Conservation (phyloP, 2,888 invertebrate species). For the Cheiracanthium punctorium region DNA sequence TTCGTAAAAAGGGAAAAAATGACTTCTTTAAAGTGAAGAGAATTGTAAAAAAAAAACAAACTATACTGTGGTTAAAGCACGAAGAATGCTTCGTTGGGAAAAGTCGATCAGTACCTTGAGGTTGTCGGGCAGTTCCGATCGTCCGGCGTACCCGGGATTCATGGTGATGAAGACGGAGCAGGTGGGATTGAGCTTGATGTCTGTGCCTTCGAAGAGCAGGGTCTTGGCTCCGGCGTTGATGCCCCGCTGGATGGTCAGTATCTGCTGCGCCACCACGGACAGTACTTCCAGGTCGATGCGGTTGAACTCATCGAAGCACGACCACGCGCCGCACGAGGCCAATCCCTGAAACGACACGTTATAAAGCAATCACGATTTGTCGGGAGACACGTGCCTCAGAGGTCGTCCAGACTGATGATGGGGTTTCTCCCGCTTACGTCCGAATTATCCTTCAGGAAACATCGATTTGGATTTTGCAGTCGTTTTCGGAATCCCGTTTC, state of each 20-base stretch:
- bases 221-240: constrained; percentile 77
- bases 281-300: constrained; percentile 88
- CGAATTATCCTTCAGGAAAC: too few species aligned
- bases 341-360: constrained; percentile 74
- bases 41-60: background rate
- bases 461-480: too few species aligned
- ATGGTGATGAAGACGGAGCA: constrained; percentile 74
- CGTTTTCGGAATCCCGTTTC: too few species aligned
- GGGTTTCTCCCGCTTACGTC: too few species aligned
- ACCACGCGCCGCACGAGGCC: constrained; percentile 82
- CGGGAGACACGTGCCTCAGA: too few species aligned
- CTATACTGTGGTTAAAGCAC: background rate
- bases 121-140: constrained; percentile 78
- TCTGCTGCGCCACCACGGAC: constrained; percentile 88
- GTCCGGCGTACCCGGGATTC: constrained; percentile 78
- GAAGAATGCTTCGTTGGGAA: too few species aligned
- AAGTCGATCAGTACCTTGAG: constrained; percentile 75
- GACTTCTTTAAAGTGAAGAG: background rate
- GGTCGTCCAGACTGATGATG: too few species aligned
- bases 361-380: too few species aligned
- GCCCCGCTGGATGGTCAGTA: constrained; percentile 83
- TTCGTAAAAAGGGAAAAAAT: too few species aligned
- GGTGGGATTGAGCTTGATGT: constrained; percentile 68
- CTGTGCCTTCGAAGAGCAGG: constrained; percentile 68
- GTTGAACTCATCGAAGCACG: constrained; percentile 90